Base-by-base conservation (phyloP, 2,113 vertebrate species). In the Alaudala cheleensis region DNA sequence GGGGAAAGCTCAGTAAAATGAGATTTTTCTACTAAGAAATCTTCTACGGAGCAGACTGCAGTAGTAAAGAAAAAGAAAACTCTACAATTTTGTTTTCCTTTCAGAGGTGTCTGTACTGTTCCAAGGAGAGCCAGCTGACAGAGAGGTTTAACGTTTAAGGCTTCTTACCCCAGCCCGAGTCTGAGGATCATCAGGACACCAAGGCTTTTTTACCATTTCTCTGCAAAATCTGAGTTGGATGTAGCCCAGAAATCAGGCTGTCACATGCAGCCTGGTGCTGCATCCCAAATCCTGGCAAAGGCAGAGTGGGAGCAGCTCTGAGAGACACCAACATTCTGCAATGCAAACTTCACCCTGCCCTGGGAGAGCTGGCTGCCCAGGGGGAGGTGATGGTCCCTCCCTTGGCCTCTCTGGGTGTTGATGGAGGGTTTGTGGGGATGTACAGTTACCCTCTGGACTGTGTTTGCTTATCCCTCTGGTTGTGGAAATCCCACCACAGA, bases 211-310 rank as follows among this genome's bases (percentile, higher is more conserved):
- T 57, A 60, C 44, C 20, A 34, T 33, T 21, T 71, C 26, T 37
- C 61, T 53, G 29, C 31, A 81, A 78, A 70, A 34, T 31, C 18
- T 5, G 47, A 42, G 33, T 37, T 67, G 12, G 12, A 34, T 67
- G 18, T 17, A 74, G 44, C 33, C 70, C 78, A 67, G 66, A 81
- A 74, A 29, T 12, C 6, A 4, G 3, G 0, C 4, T 61, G 37
- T 8, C 29, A 34, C 29, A 6, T 0, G 0, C 4, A 33, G 18
- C 20, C 23, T 25, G 39, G 33, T 37, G 64, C 21, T 81, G 28
- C 2, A 1, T 10, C 73, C 84, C 0, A 0, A 22, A 3, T 57
- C 47, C 17, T 31, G 50, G 34, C 49, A 72, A 54, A 82, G 39
- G 28, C 16, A 60, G 53, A 7, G 6, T 4, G 13, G 10, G 24